Percentiles rank a stretch among this genome's conserved stretches.
Conservation (phyloP, 2,888 invertebrate species). For the Stegophylla sp. region DNA sequence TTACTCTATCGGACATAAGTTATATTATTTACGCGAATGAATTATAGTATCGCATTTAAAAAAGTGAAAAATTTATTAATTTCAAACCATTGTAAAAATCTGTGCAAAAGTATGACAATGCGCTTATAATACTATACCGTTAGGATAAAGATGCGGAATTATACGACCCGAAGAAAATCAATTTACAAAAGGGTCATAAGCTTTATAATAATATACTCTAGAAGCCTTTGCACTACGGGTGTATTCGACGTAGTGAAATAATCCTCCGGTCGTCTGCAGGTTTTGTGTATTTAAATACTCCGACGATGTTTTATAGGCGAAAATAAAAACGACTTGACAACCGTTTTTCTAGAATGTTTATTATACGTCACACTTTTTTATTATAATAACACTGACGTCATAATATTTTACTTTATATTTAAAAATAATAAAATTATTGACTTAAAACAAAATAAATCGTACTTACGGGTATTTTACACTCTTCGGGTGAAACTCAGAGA, state of each 20-base stretch:
- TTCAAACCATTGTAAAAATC: not conserved
- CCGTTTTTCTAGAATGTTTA: not conserved
- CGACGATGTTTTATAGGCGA: not conserved
- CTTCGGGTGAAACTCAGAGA: too few species aligned
- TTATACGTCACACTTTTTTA: not conserved
- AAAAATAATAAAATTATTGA: too few species aligned
- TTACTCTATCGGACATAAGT: too few species aligned
- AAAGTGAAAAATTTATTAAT: too few species aligned
- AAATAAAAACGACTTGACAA: not conserved
- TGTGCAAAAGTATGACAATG: not conserved
- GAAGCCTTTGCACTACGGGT: not conserved
- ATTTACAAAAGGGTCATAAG: constrained; percentile 2
- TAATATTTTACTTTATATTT: too few species aligned
- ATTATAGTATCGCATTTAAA: too few species aligned
- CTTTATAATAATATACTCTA: not conserved
- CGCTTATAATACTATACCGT: not conserved
- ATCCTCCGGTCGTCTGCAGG: not conserved
- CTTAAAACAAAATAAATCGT: too few species aligned
- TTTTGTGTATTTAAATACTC: not conserved
- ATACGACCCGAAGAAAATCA: constrained; percentile 1
- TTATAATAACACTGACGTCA: too few species aligned
- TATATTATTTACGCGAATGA: too few species aligned
- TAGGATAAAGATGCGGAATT: not conserved
- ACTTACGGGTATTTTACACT: too few species aligned
- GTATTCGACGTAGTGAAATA: not conserved